These are phyloP conservation scores for Liodrosophila aerea DNA, from an alignment of 2,888 invertebrate species.

Conservation along the genomic window DNA sequence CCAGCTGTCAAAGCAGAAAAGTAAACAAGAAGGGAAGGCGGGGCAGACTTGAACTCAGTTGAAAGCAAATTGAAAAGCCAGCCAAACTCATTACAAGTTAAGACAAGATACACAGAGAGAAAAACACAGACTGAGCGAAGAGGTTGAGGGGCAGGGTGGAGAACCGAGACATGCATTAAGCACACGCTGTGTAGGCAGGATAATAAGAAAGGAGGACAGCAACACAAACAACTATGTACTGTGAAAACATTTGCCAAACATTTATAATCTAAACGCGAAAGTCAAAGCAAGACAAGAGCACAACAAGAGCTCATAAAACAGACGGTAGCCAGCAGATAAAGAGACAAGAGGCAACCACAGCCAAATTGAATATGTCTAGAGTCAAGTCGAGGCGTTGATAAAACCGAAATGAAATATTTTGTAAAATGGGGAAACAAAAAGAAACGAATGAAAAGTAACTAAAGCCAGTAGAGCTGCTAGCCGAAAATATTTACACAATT, in stretches of 20 bases:
- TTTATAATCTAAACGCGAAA: slow-evolving; percentile 64
- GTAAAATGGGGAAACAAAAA: slow-evolving; percentile 12
- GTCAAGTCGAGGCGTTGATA: slow-evolving; percentile 27
- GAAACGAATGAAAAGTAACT: slow-evolving; percentile 19
- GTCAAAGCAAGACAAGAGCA: slow-evolving; percentile 56
- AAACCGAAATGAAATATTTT: slow-evolving; percentile 44
- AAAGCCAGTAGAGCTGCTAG: slow-evolving; percentile 41
- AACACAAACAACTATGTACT: slow-evolving; percentile 37
- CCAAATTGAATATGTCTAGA: slow-evolving; percentile 44
- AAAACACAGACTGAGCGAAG: slow-evolving; percentile 1
- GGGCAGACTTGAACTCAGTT: slow-evolving; percentile 9
- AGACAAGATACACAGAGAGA: slow-evolving; percentile 7
- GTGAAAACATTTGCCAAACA: slow-evolving; percentile 59
- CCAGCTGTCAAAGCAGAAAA: slow-evolving; percentile 6
- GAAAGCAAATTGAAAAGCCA: slow-evolving; percentile 16
- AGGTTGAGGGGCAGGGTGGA: background rate
- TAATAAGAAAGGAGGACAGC: slow-evolving; percentile 19
- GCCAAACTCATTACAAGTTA: slow-evolving; percentile 28
- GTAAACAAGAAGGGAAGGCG: slow-evolving; percentile 9
- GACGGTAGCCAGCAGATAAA: slow-evolving; percentile 28
- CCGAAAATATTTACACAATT: slow-evolving; percentile 59
- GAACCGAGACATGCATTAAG: slow-evolving; percentile 5
- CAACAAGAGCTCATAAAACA: slow-evolving; percentile 42
- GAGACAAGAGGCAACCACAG: slow-evolving; percentile 42
- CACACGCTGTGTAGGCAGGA: slow-evolving; percentile 11